Conservation (phyloP, 1,140 invertebrate species). For the Eupristina koningsbergeri region DNA sequence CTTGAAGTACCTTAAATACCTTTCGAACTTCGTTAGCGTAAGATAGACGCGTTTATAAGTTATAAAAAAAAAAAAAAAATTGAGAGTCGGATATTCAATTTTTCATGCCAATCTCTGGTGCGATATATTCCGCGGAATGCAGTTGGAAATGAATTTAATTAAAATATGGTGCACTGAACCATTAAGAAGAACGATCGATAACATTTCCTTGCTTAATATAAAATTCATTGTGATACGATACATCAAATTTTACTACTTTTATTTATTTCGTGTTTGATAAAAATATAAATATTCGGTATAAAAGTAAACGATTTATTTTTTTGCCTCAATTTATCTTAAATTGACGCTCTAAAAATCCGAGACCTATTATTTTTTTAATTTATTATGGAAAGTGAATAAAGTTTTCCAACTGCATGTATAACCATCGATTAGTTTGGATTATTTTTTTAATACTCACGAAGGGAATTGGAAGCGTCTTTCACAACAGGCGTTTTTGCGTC, state of each 20-base stretch:
- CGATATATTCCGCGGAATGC: slow-evolving; percentile 3
- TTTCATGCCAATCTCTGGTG: slow-evolving; percentile 32
- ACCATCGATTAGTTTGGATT: slow-evolving; percentile 29
- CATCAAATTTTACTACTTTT: background rate
- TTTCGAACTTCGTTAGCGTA: slow-evolving; percentile 32
- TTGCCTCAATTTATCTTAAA: background rate
- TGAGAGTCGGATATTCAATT: slow-evolving; percentile 19
- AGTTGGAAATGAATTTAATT: background rate
- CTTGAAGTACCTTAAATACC: slow-evolving; percentile 66
- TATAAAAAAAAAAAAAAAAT: no score
- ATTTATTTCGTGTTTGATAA: background rate
- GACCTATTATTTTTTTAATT: background rate
- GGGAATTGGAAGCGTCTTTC: slow-evolving; percentile 23
- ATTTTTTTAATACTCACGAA: slow-evolving; percentile 17
- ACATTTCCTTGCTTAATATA: no score
- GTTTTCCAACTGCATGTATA: slow-evolving; percentile 9
- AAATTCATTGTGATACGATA: no score
- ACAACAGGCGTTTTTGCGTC: background rate
- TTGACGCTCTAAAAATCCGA: background rate
- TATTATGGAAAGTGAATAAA: background rate
- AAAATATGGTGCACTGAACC: no score
- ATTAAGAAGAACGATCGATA: no score
- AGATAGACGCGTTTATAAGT: slow-evolving; percentile 37
- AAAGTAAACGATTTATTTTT: no score
- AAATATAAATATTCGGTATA: no score